Evolutionary conservation across 2,888 invertebrate genomes (phyloP), one percentile per base, ranked within the genome.

Genomic region (Lacanobia oleracea): DNA sequence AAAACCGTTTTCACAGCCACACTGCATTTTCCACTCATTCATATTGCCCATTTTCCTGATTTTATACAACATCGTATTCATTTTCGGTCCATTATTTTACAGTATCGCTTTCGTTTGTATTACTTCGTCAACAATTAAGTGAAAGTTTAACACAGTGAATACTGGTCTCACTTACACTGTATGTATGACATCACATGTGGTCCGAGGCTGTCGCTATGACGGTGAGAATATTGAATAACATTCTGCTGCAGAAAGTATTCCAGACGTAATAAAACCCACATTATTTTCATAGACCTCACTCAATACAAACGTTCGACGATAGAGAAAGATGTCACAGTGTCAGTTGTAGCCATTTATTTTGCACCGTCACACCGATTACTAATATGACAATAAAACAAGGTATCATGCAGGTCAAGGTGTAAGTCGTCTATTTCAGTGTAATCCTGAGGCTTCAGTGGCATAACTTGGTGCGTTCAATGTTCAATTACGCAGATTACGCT

Each of bases 361-460:
- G 18, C 33, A 48, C 53, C 21, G 43, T 79, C 60, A 56, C 27
- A 50, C 75, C 48, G 63, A 69, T 67, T 50, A 50, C 23, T 72
- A 53, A 71, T 65, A 67, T 71, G 64, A 69, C 57, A 70, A 63
- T 70, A 69, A 70, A 66, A 66, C 53, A 59, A 53, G 23, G 40
- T 45, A 56, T 43, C 57, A 79, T 72, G 56, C 82, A 74, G 77
- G 79, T 79, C 82, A 82, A 84, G 84, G 86, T 77, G 43, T 65
- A 51, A 51, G 60, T 72, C 65, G 53, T 82, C 78, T 82, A 83
- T 83, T 84, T 76, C 76, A 79, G 74, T 82, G 72, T 85, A 85
- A 87, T 80, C 80, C 81, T 65, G 72, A 74, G 80, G 73, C 87
- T 85, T 86, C 77, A 67, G 73, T 75, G 63, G 66, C 76, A 67